Base-by-base conservation (phyloP, 2,797 vertebrate genomes). In the Peromyscus melanophrys region DNA sequence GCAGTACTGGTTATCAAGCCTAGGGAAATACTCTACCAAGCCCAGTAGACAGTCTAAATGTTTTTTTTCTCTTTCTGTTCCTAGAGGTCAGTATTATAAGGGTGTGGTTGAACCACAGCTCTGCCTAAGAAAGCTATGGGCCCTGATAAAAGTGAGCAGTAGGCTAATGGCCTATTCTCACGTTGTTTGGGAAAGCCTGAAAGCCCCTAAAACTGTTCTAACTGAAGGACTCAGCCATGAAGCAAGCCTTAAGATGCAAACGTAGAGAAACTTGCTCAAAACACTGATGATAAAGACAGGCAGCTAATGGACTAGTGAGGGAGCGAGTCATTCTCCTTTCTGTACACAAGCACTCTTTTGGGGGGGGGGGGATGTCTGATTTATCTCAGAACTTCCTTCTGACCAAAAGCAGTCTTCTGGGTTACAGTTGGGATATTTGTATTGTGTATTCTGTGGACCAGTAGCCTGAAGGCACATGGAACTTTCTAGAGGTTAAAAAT, bases 61-160 rank as follows among this genome's bases (percentile, higher is more conserved):
- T 82, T 91, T 78, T 46, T 69, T 69, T n/a, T 11, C 19, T 69
- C 12, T 96, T 67, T 90, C 89, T 95, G 57, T 49, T 37, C 88
- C 55, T 81, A 75, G 25, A 76, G 34, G n/a, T 40, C 49, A 90
- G 80, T 49, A 31, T 40, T 85, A 77, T 14, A 71, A 46, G 21
- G 27, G 9, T 81, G 57, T 83, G 84, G 57, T 43, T 92, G 57
- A 92, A 81, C 9, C 14, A 83, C 49, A 96, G 88, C 81, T 65
- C 49, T 49, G 46, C 49, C 34, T 67, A 46, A 23, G 23, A 59
- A 93, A 75, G 55, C 75, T 52, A 17, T 10, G 76, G 90, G 31
- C 55, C 78, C 37, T 83, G 31, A 29, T 73, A 34, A 73, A 59
- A 65, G 37, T 86, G 59, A 92, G 88, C 5, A 65, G 29, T 37